phyloP scores from a whole-genome alignment of 2,113 vertebrate genomes.

The Serinus canaria region DNA sequence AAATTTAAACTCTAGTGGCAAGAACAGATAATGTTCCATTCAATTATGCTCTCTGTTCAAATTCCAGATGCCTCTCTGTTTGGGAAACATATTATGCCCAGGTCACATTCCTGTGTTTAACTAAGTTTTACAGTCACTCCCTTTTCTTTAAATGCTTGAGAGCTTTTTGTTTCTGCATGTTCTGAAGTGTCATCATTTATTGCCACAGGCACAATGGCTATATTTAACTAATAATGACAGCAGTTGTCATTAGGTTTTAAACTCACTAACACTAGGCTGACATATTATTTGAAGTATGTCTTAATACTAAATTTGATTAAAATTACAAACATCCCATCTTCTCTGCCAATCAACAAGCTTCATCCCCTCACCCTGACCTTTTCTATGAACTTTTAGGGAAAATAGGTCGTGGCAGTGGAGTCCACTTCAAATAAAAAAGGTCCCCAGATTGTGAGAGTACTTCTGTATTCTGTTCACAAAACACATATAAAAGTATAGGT shows the following conservation, averaged over 20 bases:
- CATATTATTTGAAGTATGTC: constrained; percentile 79
- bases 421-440: constrained; percentile 2
- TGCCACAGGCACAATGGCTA: constrained; percentile 70
- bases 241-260: constrained; percentile 80
- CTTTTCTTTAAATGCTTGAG: constrained; percentile 67
- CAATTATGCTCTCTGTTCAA: constrained; percentile 43
- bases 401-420: constrained; percentile 5
- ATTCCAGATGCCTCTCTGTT: constrained; percentile 57
- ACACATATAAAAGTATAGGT: background rate
- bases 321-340: constrained; percentile 78
- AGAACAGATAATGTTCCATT: constrained; percentile 53
- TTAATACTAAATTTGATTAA: constrained; percentile 78
- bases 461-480: background rate
- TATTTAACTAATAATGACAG: constrained; percentile 80
- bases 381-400: constrained; percentile 57
- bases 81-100: constrained; percentile 66
- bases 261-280: constrained; percentile 83
- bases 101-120: constrained; percentile 76
- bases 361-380: constrained; percentile 63
- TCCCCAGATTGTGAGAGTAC: background rate
- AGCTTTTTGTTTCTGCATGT: constrained; percentile 74
- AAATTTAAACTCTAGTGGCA: constrained; percentile 45
- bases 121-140: constrained; percentile 70
- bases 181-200: constrained; percentile 71
- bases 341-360: constrained; percentile 76